Base-by-base conservation (phyloP, 64 coral and sea anemone genomes). In the Hydrozoanthus tunicans region DNA sequence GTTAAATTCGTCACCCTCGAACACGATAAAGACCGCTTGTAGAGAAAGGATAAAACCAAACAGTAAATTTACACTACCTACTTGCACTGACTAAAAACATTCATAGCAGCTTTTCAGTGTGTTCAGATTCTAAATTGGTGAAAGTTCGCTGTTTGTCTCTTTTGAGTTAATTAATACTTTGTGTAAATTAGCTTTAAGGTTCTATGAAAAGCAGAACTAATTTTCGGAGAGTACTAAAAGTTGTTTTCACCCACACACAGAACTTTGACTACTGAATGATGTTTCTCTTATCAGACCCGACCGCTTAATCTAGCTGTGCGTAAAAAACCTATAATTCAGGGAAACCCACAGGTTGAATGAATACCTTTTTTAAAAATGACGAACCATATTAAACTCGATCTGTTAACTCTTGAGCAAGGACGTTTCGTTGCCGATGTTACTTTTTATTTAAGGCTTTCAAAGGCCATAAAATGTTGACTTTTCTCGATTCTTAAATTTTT, bases 161-260 rank as follows among this genome's bases (percentile, higher is more conserved):
- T 43, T 17, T 24, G 82, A 81, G 24, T 86, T 70, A n/a, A 5
- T 58, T 15, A 75, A 75, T 74, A 24, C 51, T 56, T 88, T 75
- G 69, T 88, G 23, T 70, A 88, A 88, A 88, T 88, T 88, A 75
- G 68, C 11, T 74, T 62, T 88, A 73, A 74, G 20, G 7, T 73
- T 20, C 7, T 27, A 12, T 55, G 25, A 59, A 60, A 60, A 59
- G 11, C 4, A 51, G 73, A 27, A 27, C 14, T 23, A 23, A 43
- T 32, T 14, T 88, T 25, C 15, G 23, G 5, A 73, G 12, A 59
- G 10, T 73, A 73, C 53, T 43, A 51, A 74, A 58, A 5, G 3
- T 9, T 51, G 51, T 52, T 32, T 64, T 66, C 62, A 53, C 81
- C 13, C 62, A 66, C 61, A 66, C 43, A 67, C 23, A 6, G 4